Evolutionary conservation across 1,140 invertebrate genomes (phyloP), one percentile per base, ranked within the genome.

Genomic region (Hormaphis cornu): DNA sequence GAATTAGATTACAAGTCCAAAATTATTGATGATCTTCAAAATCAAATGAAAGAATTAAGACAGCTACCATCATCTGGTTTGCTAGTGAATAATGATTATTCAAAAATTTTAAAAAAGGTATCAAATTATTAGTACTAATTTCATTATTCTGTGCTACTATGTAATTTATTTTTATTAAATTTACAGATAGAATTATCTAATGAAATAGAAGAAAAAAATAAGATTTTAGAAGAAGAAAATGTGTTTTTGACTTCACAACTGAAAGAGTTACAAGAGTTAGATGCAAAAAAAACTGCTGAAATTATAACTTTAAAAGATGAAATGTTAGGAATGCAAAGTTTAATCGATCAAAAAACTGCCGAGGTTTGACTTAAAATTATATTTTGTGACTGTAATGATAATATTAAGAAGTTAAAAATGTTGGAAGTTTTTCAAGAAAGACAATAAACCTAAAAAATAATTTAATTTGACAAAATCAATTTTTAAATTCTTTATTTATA

Each of bases 71-170:
- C 61, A 33, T 48, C 61, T 1, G 44, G 42, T 4, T 33, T 33
- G 50, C 3, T 30, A 33, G n/a, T 33, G 6, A 16, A 66, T 50
- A 30, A 48, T 35, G 18, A 66, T 24, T 44, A 66, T 35, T 33
- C 61, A 16, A 44, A 66, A 66, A 66, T 66, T 20, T 50, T 66
- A 50, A 44, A 66, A 35, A 66, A 66, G 28, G 61, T 66, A 24
- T 26, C 6, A 26, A 37, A 16, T n/a, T 28, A 26, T n/a, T n/a
- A n/a, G n/a, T n/a, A n/a, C n/a, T n/a, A n/a, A n/a, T n/a, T n/a
- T n/a, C n/a, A n/a, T n/a, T n/a, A n/a, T n/a, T n/a, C n/a, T n/a
- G n/a, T n/a, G n/a, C n/a, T n/a, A n/a, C n/a, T n/a, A n/a, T n/a
- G 37, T 40, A 35, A 16, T 56, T 0, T 22, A 35, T 24, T 56